These are phyloP conservation scores for Cyrtonyx montezumae DNA, from an alignment of 2,113 vertebrate genomes.

Conservation along the genomic window DNA sequence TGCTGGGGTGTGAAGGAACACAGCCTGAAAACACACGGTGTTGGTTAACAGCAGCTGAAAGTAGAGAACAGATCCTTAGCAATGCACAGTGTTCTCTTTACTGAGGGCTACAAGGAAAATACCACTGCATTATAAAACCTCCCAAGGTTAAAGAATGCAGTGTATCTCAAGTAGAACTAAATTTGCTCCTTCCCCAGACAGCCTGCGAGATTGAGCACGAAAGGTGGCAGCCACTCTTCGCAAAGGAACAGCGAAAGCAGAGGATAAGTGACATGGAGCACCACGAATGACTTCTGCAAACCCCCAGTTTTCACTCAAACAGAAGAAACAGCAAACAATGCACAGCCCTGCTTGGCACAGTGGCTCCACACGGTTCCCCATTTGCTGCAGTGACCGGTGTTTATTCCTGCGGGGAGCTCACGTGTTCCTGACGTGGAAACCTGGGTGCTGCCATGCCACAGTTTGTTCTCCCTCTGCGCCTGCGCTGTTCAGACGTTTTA, in stretches of 20 bases:
- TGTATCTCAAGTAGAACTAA: neutral
- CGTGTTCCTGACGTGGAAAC: fast-evolving
- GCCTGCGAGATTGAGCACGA: neutral
- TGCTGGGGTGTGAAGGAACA: neutral
- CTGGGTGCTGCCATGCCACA: fast-evolving
- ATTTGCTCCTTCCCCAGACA: neutral
- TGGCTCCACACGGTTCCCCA: fast-evolving
- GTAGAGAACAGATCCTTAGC: neutral
- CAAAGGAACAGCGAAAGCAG: neutral
- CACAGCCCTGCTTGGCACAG: fast-evolving
- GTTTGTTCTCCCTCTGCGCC: neutral
- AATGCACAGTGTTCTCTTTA: neutral
- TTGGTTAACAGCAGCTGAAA: neutral
- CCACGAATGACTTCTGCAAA: fast-evolving
- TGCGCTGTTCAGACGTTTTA: neutral
- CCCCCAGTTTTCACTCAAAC: neutral
- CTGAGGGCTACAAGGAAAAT: neutral
- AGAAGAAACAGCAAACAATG: fast-evolving
- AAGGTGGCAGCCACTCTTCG: neutral
- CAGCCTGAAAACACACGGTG: neutral
- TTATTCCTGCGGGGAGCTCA: neutral
- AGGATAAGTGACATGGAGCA: fast-evolving
- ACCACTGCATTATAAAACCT: fast-evolving
- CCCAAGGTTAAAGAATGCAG: neutral
- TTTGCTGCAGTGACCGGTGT: fast-evolving